Percentiles rank a stretch among this genome's conserved stretches.
Evolutionary conservation across 2,797 vertebrate species (phyloP).

Genomic region (Eupleurogrammus muticus): DNA sequence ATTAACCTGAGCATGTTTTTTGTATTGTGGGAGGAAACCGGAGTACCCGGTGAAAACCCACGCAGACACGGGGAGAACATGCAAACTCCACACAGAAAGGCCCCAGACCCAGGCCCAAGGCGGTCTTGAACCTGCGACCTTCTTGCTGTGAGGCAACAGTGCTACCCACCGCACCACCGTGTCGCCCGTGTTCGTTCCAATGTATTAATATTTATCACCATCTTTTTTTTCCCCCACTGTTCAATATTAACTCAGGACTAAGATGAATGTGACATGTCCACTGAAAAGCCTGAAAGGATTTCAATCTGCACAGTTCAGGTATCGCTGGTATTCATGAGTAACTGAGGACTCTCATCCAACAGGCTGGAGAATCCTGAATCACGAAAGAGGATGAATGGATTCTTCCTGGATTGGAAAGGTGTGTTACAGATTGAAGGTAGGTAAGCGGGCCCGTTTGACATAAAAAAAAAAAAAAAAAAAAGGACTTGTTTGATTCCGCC

Average conservation of each 20-base stretch:
- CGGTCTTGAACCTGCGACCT: no score
- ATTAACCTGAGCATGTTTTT: no score
- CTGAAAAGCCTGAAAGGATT: slow-evolving; percentile 39
- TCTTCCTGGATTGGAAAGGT: slow-evolving; percentile 38
- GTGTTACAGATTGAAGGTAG: slow-evolving; percentile 53
- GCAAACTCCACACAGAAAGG: no score
- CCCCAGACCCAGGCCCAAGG: no score
- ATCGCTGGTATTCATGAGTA: slow-evolving; percentile 47
- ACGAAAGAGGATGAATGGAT: slow-evolving; percentile 53
- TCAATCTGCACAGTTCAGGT: slow-evolving; percentile 34
- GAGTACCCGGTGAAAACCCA: no score
- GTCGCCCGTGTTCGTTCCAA: slow-evolving; percentile 8
- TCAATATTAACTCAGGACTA: slow-evolving; percentile 26
- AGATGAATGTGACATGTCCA: slow-evolving; percentile 37
- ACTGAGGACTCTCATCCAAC: slow-evolving; percentile 38
- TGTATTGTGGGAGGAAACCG: no score
- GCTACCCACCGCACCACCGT: no score
- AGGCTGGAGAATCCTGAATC: slow-evolving; percentile 32
- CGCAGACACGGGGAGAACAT: no score
- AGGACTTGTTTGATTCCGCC: slow-evolving; percentile 74
- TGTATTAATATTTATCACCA: slow-evolving; percentile 30
- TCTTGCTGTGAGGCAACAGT: no score
- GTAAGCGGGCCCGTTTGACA: slow-evolving; percentile 37
- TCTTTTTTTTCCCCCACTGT: slow-evolving; percentile 19
- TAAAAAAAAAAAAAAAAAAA: slow-evolving; percentile 38